phyloP scores from a whole-genome alignment of 2,113 vertebrate genomes.

The Chiloscyllium plagiosum region DNA sequence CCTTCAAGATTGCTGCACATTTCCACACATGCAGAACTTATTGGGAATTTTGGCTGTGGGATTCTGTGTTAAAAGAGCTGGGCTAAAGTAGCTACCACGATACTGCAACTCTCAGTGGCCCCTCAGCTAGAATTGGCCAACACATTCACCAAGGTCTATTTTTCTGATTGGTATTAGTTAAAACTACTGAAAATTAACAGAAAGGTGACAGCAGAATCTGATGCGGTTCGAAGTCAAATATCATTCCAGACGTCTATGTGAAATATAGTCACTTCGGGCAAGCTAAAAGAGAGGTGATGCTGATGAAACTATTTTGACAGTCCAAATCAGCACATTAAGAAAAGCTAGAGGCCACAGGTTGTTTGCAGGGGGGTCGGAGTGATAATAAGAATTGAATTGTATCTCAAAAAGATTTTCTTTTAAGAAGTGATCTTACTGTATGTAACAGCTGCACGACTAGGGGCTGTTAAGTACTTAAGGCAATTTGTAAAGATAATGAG shows the following conservation, averaged over 20 bases:
- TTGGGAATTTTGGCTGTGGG: neutral
- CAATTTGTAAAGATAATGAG: constrained; percentile 35
- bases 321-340: neutral
- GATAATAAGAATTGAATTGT: constrained; percentile 31
- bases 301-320: no score
- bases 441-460: constrained; percentile 34
- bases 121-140: no score
- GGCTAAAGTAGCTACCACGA: neutral
- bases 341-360: neutral
- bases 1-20: neutral
- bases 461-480: constrained; percentile 34
- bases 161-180: neutral
- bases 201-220: neutral
- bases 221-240: neutral
- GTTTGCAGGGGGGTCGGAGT: neutral
- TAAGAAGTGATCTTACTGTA: constrained; percentile 27
- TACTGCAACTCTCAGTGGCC: neutral
- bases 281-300: neutral
- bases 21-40: neutral
- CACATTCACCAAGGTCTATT: neutral
- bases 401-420: neutral
- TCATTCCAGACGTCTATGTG: neutral
- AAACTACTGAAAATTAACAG: neutral
- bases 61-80: neutral
- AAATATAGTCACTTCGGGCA: neutral